These are phyloP conservation scores for Drosophila quadrilineata DNA, from an alignment of 1,140 invertebrate species.

Conservation along the genomic window DNA sequence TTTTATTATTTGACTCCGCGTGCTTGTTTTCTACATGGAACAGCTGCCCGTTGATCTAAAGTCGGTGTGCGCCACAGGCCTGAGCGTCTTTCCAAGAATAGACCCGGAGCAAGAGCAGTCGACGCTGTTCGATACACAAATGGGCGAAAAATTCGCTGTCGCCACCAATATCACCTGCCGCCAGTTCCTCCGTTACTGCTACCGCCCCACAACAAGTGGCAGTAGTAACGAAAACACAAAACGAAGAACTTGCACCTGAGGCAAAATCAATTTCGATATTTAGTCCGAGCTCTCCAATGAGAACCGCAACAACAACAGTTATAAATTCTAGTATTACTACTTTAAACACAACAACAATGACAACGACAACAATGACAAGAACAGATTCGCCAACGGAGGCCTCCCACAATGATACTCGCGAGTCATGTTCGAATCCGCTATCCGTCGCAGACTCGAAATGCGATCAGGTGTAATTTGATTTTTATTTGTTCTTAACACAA, in stretches of 20 bases:
- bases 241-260: no score
- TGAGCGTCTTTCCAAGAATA: constrained; percentile 50
- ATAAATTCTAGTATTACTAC: constrained; percentile 6
- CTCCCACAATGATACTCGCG: no score
- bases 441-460: no score
- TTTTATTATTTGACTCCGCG: constrained; percentile 15
- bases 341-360: not conserved
- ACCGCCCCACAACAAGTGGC: not conserved
- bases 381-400: no score
- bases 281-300: constrained; percentile 15
- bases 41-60: constrained; percentile 40
- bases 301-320: constrained; percentile 4
- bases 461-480: no score
- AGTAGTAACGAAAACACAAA: no score
- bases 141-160: no score
- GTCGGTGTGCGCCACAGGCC: constrained; percentile 36
- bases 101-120: constrained; percentile 7
- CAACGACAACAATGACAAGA: not conserved
- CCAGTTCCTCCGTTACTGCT: not conserved
- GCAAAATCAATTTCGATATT: not conserved
- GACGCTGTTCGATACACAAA: no score
- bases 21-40: constrained; percentile 13
- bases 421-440: no score
- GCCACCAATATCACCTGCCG: constrained; percentile 9
- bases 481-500: no score